Percentiles rank a stretch among this genome's conserved stretches.
These are phyloP conservation scores for Danionella dracula DNA, from an alignment of 2,797 vertebrate genomes.

Conservation along the genomic window DNA sequence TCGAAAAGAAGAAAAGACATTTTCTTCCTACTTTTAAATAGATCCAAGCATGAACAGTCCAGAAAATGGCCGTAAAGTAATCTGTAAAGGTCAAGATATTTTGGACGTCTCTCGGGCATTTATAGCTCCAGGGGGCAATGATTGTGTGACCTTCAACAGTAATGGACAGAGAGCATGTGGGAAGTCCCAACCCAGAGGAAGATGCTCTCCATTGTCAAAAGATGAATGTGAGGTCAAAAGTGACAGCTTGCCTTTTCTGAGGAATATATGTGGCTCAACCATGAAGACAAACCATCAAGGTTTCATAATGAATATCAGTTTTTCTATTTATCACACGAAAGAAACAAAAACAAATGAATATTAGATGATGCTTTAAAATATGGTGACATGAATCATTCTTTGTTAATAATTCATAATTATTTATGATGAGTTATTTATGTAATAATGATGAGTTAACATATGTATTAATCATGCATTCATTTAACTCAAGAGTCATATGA, in stretches of 20 bases:
- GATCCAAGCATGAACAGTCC: not conserved
- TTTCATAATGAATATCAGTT: too few relatives aligned
- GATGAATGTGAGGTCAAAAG: not conserved
- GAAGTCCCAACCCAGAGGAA: not conserved
- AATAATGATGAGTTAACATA: too few relatives aligned
- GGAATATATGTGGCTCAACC: not conserved
- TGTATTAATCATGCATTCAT: too few relatives aligned
- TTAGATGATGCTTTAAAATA: too few relatives aligned
- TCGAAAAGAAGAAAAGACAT: too few relatives aligned
- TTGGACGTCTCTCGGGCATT: not conserved
- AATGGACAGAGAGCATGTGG: not conserved
- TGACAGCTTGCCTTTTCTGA: not conserved
- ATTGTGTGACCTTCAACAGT: slow-evolving; percentile 12
- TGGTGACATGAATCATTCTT: too few relatives aligned
- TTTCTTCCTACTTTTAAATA: not conserved
- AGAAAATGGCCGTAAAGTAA: not conserved
- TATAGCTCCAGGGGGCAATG: not conserved
- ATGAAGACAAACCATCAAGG: too few relatives aligned
- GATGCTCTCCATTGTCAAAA: not conserved
- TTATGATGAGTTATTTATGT: too few relatives aligned
- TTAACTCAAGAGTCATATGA: too few relatives aligned
- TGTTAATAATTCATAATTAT: too few relatives aligned
- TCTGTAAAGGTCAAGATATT: slow-evolving; percentile 12
- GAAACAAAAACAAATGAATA: too few relatives aligned
- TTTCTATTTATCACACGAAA: too few relatives aligned